Evolutionary conservation across 2,113 vertebrate species (phyloP).

Genomic region (Indicator indicator): DNA sequence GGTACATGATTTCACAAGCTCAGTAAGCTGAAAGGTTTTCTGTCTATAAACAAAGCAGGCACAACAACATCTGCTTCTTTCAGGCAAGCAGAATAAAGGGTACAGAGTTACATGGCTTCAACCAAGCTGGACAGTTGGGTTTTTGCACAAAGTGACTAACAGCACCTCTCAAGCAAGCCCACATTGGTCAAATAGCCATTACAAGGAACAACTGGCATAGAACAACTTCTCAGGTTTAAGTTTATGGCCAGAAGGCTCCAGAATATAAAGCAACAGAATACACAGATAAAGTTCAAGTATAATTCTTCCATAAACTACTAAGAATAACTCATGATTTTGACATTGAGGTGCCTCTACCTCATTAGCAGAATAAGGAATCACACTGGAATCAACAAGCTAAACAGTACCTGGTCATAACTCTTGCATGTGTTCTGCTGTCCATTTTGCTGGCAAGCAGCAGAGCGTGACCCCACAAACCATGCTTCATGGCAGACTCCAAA

Average conservation of each 20-base stretch:
- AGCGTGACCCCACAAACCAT: constrained; percentile 94
- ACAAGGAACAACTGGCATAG: background rate
- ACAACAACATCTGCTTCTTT: background rate
- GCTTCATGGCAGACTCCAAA: constrained; percentile 96
- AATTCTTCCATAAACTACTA: background rate
- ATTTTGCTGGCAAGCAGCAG: constrained; percentile 96
- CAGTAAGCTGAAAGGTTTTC: background rate
- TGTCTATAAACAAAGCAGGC: background rate
- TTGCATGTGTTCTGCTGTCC: constrained; percentile 94
- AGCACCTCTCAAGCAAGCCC: background rate
- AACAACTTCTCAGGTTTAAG: background rate
- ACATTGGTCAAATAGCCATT: background rate
- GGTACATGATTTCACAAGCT: background rate
- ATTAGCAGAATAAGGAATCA: background rate
- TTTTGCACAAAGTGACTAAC: background rate
- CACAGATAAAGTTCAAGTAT: background rate
- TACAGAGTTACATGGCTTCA: background rate
- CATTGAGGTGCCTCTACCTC: background rate
- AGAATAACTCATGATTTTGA: background rate
- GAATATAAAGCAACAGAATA: background rate
- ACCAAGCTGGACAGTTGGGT: background rate
- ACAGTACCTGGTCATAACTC: constrained; percentile 94
- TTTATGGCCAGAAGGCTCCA: background rate
- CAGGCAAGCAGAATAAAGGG: background rate
- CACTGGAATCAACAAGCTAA: background rate